Evolutionary conservation across 1,140 invertebrate species (phyloP).

Genomic region (Tyrophagus putrescentiae): DNA sequence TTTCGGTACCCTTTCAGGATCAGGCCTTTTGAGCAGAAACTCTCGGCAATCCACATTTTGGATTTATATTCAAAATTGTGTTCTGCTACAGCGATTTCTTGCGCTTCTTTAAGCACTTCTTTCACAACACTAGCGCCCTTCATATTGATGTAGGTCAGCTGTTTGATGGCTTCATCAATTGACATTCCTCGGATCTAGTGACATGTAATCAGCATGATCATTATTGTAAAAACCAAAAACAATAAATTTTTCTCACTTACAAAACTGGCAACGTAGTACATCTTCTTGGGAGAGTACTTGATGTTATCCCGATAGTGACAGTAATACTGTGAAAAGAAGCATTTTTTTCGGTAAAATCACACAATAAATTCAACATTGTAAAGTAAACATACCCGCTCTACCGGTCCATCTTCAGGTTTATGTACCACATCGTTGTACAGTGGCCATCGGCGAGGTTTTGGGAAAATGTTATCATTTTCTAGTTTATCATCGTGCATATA

Average conservation of each 20-base stretch:
- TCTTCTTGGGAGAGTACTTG: constrained; percentile 74
- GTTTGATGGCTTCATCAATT: constrained; percentile 81
- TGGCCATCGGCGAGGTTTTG: constrained; percentile 22
- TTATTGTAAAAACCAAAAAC: constrained; percentile 15
- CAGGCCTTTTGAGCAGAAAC: constrained; percentile 55
- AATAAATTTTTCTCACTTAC: constrained; percentile 35
- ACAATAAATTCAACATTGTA: not conserved
- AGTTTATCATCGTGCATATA: constrained; percentile 4
- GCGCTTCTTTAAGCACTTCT: constrained; percentile 60
- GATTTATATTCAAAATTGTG: constrained; percentile 90
- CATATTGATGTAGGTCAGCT: constrained; percentile 61
- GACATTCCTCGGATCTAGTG: constrained; percentile 56
- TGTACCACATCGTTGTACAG: constrained; percentile 17
- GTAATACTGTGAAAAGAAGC: constrained; percentile 3
- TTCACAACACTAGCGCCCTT: constrained; percentile 67
- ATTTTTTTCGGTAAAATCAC: not conserved
- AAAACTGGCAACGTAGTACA: constrained; percentile 75
- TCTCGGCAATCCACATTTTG: constrained; percentile 91
- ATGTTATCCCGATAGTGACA: constrained; percentile 65
- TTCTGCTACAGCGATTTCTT: constrained; percentile 62
- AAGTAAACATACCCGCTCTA: not conserved
- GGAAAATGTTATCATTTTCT: constrained; percentile 1
- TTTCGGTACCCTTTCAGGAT: constrained; percentile 64
- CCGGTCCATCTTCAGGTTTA: not conserved
- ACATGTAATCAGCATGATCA: not conserved